Conservation (phyloP, 92 coral and sea anemone species). For the Parazoanthus atlanticus region DNA sequence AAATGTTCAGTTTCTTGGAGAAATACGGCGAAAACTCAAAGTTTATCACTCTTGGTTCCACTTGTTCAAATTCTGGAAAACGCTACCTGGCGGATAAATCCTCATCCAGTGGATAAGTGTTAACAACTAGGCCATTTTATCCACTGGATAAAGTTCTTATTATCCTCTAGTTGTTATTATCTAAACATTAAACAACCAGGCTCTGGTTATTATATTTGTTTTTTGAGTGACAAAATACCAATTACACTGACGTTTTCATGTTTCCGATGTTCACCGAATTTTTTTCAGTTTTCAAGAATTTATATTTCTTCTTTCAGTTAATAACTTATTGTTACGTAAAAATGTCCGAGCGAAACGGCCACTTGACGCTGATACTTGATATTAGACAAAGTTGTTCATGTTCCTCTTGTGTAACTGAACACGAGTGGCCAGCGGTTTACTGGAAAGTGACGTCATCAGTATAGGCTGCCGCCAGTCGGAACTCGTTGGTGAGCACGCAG, state of each 20-base stretch:
- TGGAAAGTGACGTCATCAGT: constrained; percentile 95
- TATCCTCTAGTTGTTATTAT: no score
- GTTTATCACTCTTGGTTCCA: neutral
- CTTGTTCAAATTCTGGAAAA: neutral
- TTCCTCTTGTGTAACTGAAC: neutral
- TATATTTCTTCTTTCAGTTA: neutral
- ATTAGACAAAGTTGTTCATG: constrained; percentile 1
- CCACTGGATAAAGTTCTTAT: neutral
- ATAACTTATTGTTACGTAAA: neutral
- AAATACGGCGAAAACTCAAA: neutral
- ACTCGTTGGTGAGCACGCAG: constrained; percentile 95
- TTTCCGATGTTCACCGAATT: neutral
- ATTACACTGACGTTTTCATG: neutral
- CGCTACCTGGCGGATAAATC: neutral
- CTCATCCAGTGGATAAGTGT: neutral
- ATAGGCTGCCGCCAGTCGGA: constrained; percentile 95
- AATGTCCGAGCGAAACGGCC: neutral
- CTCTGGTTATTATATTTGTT: neutral
- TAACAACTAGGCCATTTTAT: neutral
- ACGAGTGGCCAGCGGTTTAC: constrained; percentile 24
- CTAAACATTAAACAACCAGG: no score
- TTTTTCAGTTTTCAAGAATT: neutral
- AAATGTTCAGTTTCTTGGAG: neutral
- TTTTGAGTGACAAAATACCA: neutral
- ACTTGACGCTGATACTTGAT: neutral